Percentiles rank a stretch among this genome's conserved stretches.
These are phyloP conservation scores for Palythoa grandis DNA, from an alignment of 92 coral and sea anemone species.

Conservation along the genomic window DNA sequence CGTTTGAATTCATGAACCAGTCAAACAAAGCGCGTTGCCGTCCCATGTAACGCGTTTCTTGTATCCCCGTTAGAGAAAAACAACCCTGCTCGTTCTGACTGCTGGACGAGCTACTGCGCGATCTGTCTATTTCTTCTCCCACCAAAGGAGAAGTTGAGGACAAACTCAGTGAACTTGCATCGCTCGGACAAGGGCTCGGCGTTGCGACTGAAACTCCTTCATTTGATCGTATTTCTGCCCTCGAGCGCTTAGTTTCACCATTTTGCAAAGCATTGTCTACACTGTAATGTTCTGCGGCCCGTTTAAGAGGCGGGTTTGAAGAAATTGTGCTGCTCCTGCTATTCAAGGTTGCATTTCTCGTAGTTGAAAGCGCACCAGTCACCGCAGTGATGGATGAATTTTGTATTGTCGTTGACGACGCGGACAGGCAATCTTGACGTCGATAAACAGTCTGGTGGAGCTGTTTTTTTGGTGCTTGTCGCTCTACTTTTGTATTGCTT, in stretches of 20 bases:
- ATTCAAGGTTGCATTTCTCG: constrained; percentile 4
- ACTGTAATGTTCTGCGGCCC: not conserved
- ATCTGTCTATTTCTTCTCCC: constrained; percentile 2
- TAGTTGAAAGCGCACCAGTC: not conserved
- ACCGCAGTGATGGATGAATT: not conserved
- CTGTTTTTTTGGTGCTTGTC: constrained; percentile 20
- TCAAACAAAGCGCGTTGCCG: constrained; percentile 39
- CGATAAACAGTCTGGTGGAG: constrained; percentile 19
- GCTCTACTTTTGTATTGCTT: constrained; percentile 21
- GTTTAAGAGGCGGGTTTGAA: constrained; percentile 4
- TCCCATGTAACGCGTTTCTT: constrained; percentile 30
- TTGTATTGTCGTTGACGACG: not conserved
- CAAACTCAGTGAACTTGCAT: constrained; percentile 18
- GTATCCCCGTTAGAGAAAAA: constrained; percentile 19
- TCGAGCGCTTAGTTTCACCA: constrained; percentile 7
- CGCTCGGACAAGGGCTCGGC: constrained; percentile 25
- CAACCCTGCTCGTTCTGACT: constrained; percentile 19
- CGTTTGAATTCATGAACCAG: constrained; percentile 39
- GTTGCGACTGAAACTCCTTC: not conserved
- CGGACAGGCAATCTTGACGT: not conserved
- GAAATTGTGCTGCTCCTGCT: not conserved
- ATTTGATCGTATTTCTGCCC: constrained; percentile 15
- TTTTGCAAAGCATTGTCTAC: constrained; percentile 25
- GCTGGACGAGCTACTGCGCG: constrained; percentile 10
- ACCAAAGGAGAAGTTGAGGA: not conserved